Conservation (phyloP, 2,888 invertebrate genomes). For the Luperina nickerlii region DNA sequence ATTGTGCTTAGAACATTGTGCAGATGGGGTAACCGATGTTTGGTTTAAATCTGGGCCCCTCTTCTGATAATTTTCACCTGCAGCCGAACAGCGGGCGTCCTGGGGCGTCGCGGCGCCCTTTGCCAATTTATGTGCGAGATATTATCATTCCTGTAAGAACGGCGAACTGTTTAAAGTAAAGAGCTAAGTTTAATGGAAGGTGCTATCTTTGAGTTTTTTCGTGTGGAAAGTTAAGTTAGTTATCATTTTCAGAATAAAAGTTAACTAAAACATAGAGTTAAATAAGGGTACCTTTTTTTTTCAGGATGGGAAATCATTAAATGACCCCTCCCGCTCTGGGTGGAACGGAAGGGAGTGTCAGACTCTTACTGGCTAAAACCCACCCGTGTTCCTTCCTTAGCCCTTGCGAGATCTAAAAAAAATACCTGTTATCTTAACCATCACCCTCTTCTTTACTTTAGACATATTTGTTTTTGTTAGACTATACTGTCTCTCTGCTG, state of each 20-base stretch:
- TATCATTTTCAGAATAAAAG: slow-evolving; percentile 20
- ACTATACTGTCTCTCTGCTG: no score
- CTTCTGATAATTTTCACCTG: slow-evolving; percentile 90
- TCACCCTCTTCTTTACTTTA: neutral
- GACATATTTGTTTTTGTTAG: neutral
- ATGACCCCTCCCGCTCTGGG: no score
- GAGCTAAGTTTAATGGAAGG: slow-evolving; percentile 72
- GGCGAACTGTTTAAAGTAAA: slow-evolving; percentile 73
- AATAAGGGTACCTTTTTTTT: neutral
- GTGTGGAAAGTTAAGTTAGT: slow-evolving; percentile 12
- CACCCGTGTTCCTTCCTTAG: no score
- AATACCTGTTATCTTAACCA: neutral
- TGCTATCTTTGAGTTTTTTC: slow-evolving; percentile 47
- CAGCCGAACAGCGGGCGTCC: slow-evolving; percentile 66
- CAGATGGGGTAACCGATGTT: slow-evolving; percentile 78
- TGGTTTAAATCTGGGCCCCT: slow-evolving; percentile 86
- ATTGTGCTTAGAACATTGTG: slow-evolving; percentile 65
- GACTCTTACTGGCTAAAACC: no score
- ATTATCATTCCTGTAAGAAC: slow-evolving; percentile 87
- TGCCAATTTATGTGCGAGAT: slow-evolving; percentile 87
- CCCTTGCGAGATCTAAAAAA: neutral
- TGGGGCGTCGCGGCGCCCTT: slow-evolving; percentile 69
- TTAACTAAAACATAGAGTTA: neutral
- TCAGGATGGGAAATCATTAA: no score
- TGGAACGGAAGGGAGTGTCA: no score